These are phyloP conservation scores for Sialis fuliginosa DNA, from an alignment of 2,888 invertebrate genomes.

Conservation along the genomic window DNA sequence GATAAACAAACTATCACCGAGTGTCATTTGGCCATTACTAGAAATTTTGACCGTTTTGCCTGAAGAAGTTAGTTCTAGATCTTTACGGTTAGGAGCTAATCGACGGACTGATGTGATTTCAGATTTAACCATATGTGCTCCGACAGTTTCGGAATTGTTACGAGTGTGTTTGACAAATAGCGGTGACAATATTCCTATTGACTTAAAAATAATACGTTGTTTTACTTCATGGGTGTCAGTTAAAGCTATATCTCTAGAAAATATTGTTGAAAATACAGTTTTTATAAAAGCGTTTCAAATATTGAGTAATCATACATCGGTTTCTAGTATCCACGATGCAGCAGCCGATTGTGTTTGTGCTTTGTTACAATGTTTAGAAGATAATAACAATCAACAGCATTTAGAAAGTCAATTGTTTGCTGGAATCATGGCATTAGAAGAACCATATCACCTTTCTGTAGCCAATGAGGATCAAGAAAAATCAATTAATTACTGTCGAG, in stretches of 20 bases:
- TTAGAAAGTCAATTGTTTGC: slow-evolving; percentile 68
- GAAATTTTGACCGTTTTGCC: slow-evolving; percentile 89
- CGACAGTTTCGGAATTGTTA: slow-evolving; percentile 62
- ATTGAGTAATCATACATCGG: slow-evolving; percentile 39
- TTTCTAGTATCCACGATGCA: slow-evolving; percentile 61
- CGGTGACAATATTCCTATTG: slow-evolving; percentile 44
- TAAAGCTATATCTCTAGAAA: slow-evolving; percentile 58
- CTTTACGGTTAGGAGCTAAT: slow-evolving; percentile 75
- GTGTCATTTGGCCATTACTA: slow-evolving; percentile 64
- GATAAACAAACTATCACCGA: slow-evolving; percentile 54
- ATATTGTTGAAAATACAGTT: slow-evolving; percentile 54
- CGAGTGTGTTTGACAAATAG: slow-evolving; percentile 54
- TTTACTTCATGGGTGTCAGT: slow-evolving; percentile 85
- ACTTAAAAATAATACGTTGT: slow-evolving; percentile 62
- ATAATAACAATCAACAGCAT: slow-evolving; percentile 49
- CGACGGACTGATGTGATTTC: slow-evolving; percentile 68
- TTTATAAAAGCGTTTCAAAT: slow-evolving; percentile 56
- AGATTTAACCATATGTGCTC: slow-evolving; percentile 59
- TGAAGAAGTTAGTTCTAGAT: slow-evolving; percentile 80
- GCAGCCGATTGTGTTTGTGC: slow-evolving; percentile 83
- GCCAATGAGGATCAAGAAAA: slow-evolving; percentile 89
- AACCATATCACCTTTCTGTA: slow-evolving; percentile 78
- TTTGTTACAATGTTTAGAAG: slow-evolving; percentile 66
- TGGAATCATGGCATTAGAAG: slow-evolving; percentile 61
- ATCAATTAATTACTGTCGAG: slow-evolving; percentile 81